Base-by-base conservation (phyloP, 2,888 invertebrate species). In the Epistrophe grossulariae region DNA sequence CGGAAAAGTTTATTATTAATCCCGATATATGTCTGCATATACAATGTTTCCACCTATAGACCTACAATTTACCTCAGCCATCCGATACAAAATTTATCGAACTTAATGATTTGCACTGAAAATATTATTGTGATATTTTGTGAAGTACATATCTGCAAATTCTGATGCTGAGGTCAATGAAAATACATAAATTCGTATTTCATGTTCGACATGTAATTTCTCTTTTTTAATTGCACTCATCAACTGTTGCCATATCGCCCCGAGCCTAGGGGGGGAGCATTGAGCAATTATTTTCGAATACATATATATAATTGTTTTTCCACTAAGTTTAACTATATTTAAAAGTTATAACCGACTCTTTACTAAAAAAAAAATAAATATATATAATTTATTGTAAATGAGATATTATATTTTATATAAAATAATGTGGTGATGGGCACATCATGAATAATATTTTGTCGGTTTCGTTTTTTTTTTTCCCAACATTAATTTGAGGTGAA, bases 181-280 rank as follows among this genome's bases (percentile, higher is more conserved):
- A 80, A 84, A 80, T 15, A 24, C 24, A 11, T 17, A n/a, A n/a
- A 55, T 64, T 28, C 19, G 35, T 45, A 72, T 76, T 66, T 57
- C 52, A 73, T 72, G 17, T 68, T 66, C 59, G 28, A 70, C 55
- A 57, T 55, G 59, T 70, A 82, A 79, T 87, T 87, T 87, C 87
- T 79, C 83, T 64, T 87, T 83, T 68, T 83, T 87, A 87, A 87
- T 87, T 87, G 83, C 79, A 79, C 87, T 72, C 84, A 76, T 87
- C 83, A 76, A 72, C 76, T 66, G 71, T 79, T 87, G 79, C 74
- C 50, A 43, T 19, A 40, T 24, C 59, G 38, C 38, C 59, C 48
- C 5, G 11, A 71, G 50, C 43, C 5, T 0, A 7, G 59, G 19
- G 40, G 64, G 60, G 40, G 64, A 52, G 19, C n/a, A n/a, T 52